A percentile compares a stretch with the other conserved stretches of the same genome.
Conservation (phyloP, 92 coral and sea anemone species). For the Bergia sp. region DNA sequence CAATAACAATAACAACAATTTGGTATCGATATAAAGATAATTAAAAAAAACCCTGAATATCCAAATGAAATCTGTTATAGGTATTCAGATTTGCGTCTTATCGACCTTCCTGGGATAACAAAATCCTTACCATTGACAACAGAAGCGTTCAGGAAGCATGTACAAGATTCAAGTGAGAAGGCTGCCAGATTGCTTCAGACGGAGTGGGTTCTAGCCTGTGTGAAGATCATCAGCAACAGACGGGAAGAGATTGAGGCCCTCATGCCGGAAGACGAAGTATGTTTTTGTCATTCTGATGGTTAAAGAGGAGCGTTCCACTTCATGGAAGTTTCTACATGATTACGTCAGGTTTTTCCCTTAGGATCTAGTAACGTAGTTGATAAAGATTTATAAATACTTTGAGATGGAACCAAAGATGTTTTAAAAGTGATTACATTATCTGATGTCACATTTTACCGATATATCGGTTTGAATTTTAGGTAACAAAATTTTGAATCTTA, state of each 20-base stretch:
- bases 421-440: no score
- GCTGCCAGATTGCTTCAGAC: conserved; percentile 70
- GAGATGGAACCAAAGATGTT: no score
- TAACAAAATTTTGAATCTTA: no score
- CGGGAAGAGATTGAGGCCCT: conserved; percentile 81
- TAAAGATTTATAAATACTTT: no score
- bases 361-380: no score
- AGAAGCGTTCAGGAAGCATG: conserved; percentile 68
- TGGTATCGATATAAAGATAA: neutral
- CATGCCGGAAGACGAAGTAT: conserved; percentile 95
- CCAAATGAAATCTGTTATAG: conserved; percentile 40
- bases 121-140: conserved; percentile 77
- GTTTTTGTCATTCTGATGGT: neutral
- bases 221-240: conserved; percentile 78
- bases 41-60: neutral
- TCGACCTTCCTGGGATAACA: conserved; percentile 73
- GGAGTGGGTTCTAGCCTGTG: conserved; percentile 91
- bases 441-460: no score
- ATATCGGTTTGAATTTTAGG: no score
- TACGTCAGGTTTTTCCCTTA: no score
- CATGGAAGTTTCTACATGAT: no score
- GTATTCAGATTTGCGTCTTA: conserved; percentile 80
- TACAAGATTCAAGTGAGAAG: conserved; percentile 70
- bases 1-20: no score
- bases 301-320: no score